These are phyloP conservation scores for Apamea crenata DNA, from an alignment of 2,888 invertebrate genomes.

Conservation along the genomic window DNA sequence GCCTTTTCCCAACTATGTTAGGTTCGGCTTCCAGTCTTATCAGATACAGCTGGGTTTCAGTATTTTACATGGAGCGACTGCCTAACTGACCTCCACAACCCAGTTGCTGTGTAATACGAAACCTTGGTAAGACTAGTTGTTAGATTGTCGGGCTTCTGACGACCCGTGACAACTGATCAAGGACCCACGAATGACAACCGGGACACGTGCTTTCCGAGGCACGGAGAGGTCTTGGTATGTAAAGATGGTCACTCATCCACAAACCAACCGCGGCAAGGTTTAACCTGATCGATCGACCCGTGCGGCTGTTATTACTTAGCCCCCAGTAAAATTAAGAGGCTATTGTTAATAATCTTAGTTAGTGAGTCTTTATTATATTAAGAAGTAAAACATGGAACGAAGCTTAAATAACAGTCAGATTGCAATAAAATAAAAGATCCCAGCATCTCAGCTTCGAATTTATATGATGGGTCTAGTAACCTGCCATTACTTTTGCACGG, in stretches of 20 bases:
- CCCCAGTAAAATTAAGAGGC: not conserved
- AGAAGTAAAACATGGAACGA: not conserved
- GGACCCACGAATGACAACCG: not conserved
- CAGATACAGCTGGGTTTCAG: no score
- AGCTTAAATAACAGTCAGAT: not conserved
- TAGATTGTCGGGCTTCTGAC: not conserved
- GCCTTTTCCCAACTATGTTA: no score
- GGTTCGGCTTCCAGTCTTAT: no score
- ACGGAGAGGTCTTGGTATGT: not conserved
- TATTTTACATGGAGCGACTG: no score
- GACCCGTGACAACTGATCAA: not conserved
- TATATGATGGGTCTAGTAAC: slow-evolving; percentile 31
- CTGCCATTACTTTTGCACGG: slow-evolving; percentile 50
- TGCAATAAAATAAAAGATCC: slow-evolving; percentile 32
- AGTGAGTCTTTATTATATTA: not conserved
- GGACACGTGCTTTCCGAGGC: not conserved
- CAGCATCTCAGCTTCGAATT: not conserved
- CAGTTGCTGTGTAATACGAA: not conserved
- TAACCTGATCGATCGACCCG: not conserved
- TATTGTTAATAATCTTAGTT: not conserved
- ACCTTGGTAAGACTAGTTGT: not conserved
- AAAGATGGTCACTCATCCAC: no score
- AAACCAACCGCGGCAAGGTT: not conserved
- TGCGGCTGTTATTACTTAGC: no score
- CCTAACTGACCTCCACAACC: not conserved